phyloP scores from a whole-genome alignment of 2,113 vertebrate species.

The Pseudopodoces humilis region DNA sequence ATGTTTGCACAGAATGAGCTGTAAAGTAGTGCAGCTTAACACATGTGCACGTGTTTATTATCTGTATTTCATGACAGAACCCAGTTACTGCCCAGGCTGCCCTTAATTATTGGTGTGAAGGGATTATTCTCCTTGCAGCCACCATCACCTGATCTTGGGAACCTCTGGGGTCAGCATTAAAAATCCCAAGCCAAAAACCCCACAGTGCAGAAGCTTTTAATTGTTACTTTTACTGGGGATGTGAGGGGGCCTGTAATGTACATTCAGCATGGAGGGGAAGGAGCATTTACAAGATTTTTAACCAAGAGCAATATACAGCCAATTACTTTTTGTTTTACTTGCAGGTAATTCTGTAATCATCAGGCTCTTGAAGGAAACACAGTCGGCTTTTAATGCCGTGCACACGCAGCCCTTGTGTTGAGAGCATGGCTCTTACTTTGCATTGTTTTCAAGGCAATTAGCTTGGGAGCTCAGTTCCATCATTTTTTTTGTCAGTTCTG shows the following conservation, averaged over 20 bases:
- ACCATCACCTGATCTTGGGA: conserved; percentile 67
- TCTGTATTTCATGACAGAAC: conserved; percentile 78
- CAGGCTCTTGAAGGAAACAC: conserved; percentile 21
- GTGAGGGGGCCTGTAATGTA: neutral
- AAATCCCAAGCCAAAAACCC: conserved; percentile 36
- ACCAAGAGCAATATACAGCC: conserved; percentile 52
- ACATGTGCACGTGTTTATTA: conserved; percentile 82
- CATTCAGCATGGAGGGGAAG: conserved; percentile 39
- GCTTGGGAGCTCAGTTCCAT: neutral
- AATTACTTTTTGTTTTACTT: conserved; percentile 62
- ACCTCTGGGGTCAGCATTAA: conserved; percentile 64
- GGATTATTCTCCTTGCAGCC: conserved; percentile 73
- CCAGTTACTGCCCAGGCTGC: conserved; percentile 70
- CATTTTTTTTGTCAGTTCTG: conserved; percentile 24
- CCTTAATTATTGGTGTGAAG: conserved; percentile 81
- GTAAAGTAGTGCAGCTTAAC: conserved; percentile 83
- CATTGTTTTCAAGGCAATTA: conserved; percentile 9
- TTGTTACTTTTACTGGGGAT: conserved; percentile 51
- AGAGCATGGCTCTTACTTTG: neutral
- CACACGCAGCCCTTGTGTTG: neutral
- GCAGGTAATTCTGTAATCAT: conserved; percentile 39
- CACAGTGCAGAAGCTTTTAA: conserved; percentile 47
- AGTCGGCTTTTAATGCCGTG: neutral
- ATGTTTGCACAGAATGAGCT: conserved; percentile 78
- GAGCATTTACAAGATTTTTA: conserved; percentile 59